These are phyloP conservation scores for Eubucco bourcierii DNA, from an alignment of 2,113 vertebrate species.

Conservation along the genomic window DNA sequence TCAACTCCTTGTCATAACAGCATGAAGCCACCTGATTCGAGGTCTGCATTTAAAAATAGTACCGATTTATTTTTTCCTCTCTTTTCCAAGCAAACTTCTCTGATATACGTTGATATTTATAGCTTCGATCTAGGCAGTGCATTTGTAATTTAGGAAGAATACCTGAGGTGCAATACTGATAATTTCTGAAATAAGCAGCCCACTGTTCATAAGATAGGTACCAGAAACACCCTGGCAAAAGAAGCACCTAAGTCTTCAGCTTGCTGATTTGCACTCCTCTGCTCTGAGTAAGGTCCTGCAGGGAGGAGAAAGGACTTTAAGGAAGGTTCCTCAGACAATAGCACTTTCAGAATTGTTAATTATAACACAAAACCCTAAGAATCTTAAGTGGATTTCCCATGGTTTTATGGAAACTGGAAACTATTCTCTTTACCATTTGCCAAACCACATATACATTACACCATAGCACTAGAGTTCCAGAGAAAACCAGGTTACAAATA, in stretches of 20 bases:
- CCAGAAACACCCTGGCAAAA: not conserved
- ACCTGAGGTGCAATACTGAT: constrained; percentile 13
- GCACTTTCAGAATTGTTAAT: constrained; percentile 56
- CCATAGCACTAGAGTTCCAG: constrained; percentile 17
- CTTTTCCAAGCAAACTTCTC: constrained; percentile 22
- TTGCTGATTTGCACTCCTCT: constrained; percentile 23
- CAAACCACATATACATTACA: constrained; percentile 54
- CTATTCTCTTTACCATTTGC: constrained; percentile 60
- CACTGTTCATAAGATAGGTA: not conserved
- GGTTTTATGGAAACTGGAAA: constrained; percentile 64
- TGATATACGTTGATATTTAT: constrained; percentile 35
- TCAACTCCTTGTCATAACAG: constrained; percentile 39
- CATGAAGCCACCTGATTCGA: constrained; percentile 32
- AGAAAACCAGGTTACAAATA: constrained; percentile 34
- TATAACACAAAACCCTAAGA: constrained; percentile 62
- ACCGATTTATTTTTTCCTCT: constrained; percentile 12
- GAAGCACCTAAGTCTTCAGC: not conserved
- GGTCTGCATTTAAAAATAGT: constrained; percentile 52
- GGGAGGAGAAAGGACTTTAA: constrained; percentile 51
- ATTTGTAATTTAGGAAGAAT: constrained; percentile 34
- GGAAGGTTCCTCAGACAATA: constrained; percentile 53
- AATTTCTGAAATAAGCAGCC: constrained; percentile 14
- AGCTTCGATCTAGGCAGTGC: not conserved
- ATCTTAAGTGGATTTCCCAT: constrained; percentile 68
- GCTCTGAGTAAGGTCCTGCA: constrained; percentile 45